Conservation (phyloP, 2,113 vertebrate species). For the Eclectus roratus region DNA sequence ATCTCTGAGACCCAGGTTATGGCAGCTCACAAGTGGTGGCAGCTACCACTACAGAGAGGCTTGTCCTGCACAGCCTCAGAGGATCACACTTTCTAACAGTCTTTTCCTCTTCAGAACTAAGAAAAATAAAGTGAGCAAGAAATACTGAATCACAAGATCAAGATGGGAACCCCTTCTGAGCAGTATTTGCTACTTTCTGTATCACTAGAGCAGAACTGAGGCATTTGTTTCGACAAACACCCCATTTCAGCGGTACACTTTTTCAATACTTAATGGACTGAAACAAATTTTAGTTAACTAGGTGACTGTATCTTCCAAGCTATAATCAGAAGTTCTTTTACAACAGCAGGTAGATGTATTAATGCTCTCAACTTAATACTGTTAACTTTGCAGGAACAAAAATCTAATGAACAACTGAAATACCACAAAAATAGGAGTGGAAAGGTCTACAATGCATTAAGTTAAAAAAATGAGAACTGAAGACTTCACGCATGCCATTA, state of each 20-base stretch:
- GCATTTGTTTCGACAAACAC: background rate
- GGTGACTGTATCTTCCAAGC: background rate
- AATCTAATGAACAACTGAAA: background rate
- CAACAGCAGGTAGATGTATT: background rate
- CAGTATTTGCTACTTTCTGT: background rate
- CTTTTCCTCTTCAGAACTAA: background rate
- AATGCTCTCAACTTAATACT: background rate
- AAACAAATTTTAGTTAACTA: background rate
- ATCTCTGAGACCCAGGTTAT: background rate
- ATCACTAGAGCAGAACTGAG: background rate
- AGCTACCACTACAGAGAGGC: background rate
- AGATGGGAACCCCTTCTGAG: background rate
- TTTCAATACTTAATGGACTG: background rate
- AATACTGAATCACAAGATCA: background rate
- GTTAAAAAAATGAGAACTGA: background rate
- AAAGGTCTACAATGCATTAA: background rate
- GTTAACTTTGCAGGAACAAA: background rate
- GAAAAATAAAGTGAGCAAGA: background rate
- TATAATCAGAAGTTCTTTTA: background rate
- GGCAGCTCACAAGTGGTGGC: background rate
- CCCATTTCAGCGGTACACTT: background rate
- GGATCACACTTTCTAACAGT: background rate
- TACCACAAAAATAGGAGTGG: background rate
- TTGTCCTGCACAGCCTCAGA: background rate
- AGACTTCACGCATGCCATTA: background rate